phyloP scores from a whole-genome alignment of 2,888 invertebrate genomes.

The Eupsilia transversa region DNA sequence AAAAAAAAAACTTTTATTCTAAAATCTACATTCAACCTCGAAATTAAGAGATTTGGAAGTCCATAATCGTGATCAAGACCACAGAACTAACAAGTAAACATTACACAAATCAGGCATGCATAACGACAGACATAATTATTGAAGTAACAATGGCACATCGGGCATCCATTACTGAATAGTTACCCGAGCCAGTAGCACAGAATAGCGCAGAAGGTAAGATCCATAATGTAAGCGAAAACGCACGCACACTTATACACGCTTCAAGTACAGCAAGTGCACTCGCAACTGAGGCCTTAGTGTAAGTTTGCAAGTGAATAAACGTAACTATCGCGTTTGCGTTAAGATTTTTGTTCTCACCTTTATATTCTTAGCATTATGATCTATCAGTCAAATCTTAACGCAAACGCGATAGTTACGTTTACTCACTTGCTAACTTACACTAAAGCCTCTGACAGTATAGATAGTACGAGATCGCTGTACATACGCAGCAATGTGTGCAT shows the following conservation, averaged over 20 bases:
- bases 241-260: neutral
- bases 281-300: no score
- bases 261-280: neutral
- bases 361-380: no score
- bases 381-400: no score
- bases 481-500: neutral
- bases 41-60: neutral
- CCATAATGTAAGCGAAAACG: neutral
- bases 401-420: no score
- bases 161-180: constrained; percentile 45
- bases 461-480: neutral
- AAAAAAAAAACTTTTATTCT: neutral
- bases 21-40: neutral
- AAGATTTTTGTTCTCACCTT: no score
- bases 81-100: constrained; percentile 35
- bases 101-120: constrained; percentile 47
- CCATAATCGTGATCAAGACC: constrained; percentile 13
- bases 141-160: constrained; percentile 55
- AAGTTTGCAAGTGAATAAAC: no score
- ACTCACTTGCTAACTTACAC: no score
- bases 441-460: neutral
- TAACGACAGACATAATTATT: constrained; percentile 56
- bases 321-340: no score
- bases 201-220: neutral
- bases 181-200: constrained; percentile 17